A percentile compares a stretch with the other conserved stretches of the same genome.
phyloP scores from a whole-genome alignment of 2,797 vertebrate species.

The Xiphophorus birchmanni region DNA sequence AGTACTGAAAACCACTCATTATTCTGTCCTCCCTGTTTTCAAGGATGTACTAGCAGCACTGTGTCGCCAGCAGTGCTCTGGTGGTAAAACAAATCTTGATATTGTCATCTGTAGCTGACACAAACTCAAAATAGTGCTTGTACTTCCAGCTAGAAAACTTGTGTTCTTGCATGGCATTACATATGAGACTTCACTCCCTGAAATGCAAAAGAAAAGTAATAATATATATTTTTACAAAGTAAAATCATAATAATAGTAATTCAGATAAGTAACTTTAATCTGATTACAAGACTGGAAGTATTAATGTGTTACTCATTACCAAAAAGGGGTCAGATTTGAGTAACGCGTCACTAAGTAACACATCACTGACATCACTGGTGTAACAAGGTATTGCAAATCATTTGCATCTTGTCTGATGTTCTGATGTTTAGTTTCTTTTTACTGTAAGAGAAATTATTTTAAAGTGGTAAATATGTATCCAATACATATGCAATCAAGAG shows the following conservation, averaged over 20 bases:
- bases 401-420: neutral
- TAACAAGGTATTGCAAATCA: neutral
- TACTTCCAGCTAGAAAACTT: neutral
- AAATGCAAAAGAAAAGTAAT: neutral
- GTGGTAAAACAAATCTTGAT: too few species aligned
- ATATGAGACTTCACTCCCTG: neutral
- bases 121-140: neutral
- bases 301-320: too few species aligned
- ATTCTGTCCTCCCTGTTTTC: too few species aligned
- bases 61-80: too few species aligned
- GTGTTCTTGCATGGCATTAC: neutral
- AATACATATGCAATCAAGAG: neutral
- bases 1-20: too few species aligned
- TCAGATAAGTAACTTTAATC: too few species aligned
- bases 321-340: too few species aligned
- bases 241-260: neutral
- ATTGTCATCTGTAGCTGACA: too few species aligned
- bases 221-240: neutral
- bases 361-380: neutral
- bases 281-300: too few species aligned
- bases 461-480: neutral
- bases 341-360: neutral
- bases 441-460: neutral
- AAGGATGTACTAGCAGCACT: too few species aligned
- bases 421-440: neutral